These are phyloP conservation scores for Microctonus brassicae DNA, from an alignment of 2,888 invertebrate genomes.

Conservation along the genomic window DNA sequence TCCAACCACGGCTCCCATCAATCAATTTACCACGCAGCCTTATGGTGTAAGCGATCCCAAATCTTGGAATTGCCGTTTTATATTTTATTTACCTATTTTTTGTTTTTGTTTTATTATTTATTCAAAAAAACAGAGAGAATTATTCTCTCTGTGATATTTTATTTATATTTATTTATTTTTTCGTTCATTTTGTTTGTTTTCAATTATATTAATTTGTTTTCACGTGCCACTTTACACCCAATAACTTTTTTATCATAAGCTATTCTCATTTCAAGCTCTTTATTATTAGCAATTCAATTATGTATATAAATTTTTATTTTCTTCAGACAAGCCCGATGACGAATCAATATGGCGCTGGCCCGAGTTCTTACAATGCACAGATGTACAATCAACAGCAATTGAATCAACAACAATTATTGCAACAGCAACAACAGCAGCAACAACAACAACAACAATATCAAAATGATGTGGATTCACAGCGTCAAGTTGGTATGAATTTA, in stretches of 20 bases:
- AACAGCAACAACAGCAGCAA: slow-evolving; percentile 51
- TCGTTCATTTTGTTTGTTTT: not conserved
- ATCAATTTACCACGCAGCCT: slow-evolving; percentile 57
- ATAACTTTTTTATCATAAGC: not conserved
- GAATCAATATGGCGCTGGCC: slow-evolving; percentile 59
- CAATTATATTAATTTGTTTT: not conserved
- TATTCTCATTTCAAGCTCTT: too few species aligned
- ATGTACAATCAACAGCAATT: slow-evolving; percentile 55
- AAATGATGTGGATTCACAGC: slow-evolving; percentile 57
- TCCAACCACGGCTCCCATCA: slow-evolving; percentile 58
- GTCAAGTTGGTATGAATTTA: slow-evolving; percentile 62
- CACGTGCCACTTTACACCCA: not conserved
- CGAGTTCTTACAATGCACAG: slow-evolving; percentile 61
- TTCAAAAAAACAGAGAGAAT: too few species aligned
- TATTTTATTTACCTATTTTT: too few species aligned
- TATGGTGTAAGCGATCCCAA: slow-evolving; percentile 56
- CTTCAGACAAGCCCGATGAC: slow-evolving; percentile 49
- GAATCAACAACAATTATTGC: slow-evolving; percentile 50
- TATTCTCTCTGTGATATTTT: too few species aligned
- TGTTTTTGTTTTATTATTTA: too few species aligned
- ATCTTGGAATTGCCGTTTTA: slow-evolving; percentile 9
- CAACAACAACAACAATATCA: slow-evolving; percentile 62
- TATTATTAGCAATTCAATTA: slow-evolving; percentile 40
- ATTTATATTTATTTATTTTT: too few species aligned
- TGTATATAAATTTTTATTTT: slow-evolving; percentile 38